phyloP scores from a whole-genome alignment of 2,113 vertebrate genomes.

The Megaleporinus macrocephalus region DNA sequence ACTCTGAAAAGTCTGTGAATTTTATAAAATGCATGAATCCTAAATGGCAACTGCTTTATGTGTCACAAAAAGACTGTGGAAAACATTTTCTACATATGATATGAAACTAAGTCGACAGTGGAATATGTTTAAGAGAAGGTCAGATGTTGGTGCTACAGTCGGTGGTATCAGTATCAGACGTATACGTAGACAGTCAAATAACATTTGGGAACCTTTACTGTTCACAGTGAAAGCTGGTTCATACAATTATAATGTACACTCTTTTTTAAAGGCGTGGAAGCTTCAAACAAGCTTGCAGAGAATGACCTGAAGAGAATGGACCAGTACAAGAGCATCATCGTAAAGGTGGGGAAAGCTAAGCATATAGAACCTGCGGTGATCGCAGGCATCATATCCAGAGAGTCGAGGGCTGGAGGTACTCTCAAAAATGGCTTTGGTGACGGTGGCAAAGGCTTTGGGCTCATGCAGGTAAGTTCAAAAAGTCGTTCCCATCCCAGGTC shows the following conservation, averaged over 20 bases:
- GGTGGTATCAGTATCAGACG: too few species aligned
- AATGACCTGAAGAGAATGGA: conserved; percentile 26
- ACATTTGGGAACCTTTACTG: too few species aligned
- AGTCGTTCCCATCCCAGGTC: background rate
- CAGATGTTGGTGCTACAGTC: too few species aligned
- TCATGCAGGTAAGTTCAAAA: conserved; percentile 74
- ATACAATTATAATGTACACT: background rate
- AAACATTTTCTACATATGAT: too few species aligned
- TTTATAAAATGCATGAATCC: too few species aligned
- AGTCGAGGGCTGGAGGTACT: conserved; percentile 1
- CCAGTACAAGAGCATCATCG: conserved; percentile 52
- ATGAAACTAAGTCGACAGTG: too few species aligned
- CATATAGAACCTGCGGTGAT: conserved; percentile 64
- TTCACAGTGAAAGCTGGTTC: too few species aligned
- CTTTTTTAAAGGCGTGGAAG: conserved; percentile 10
- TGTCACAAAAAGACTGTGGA: too few species aligned
- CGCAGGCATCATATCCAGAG: conserved; percentile 46
- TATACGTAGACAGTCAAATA: too few species aligned
- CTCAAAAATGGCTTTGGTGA: conserved; percentile 60
- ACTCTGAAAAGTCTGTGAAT: too few species aligned
- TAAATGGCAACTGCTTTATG: too few species aligned
- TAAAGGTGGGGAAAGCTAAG: conserved; percentile 67
- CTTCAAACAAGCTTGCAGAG: conserved; percentile 41
- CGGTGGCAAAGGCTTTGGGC: conserved; percentile 62
- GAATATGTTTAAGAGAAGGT: too few species aligned